Conservation (phyloP, 2,113 vertebrate species). For the Pachypanchax playfairii region DNA sequence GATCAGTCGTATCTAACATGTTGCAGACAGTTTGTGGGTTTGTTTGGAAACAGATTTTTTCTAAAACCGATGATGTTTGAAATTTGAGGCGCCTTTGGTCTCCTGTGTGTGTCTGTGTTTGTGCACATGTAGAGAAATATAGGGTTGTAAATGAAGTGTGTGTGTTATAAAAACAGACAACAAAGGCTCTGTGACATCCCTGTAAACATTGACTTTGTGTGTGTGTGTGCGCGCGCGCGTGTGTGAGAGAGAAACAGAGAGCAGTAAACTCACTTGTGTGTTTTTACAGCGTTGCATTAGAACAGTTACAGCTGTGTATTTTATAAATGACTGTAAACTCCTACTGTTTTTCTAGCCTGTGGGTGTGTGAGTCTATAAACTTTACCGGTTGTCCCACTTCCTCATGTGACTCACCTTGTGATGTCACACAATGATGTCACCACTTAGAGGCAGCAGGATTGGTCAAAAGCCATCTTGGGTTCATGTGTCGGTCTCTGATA, state of each 20-base stretch:
- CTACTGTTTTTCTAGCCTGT: not conserved
- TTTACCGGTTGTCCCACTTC: constrained; percentile 29
- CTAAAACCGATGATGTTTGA: constrained; percentile 60
- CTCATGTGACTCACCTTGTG: constrained; percentile 63
- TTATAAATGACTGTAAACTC: not conserved
- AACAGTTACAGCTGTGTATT: constrained; percentile 4
- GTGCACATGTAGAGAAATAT: not conserved
- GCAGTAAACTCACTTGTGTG: too few species aligned
- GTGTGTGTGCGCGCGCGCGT: not conserved
- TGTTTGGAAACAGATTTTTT: constrained; percentile 52
- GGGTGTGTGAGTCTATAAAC: constrained; percentile 16
- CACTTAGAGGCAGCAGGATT: not conserved
- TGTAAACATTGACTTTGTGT: constrained; percentile 26
- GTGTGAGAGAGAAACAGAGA: too few species aligned
- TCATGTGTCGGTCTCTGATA: constrained; percentile 1
- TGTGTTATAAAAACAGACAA: not conserved
- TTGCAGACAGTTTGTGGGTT: constrained; percentile 44
- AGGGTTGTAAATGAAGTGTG: not conserved
- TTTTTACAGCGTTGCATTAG: not conserved
- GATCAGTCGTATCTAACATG: not conserved
- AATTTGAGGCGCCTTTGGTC: constrained; percentile 38
- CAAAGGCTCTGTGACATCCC: not conserved
- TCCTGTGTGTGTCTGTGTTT: not conserved
- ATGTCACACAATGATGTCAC: constrained; percentile 55
- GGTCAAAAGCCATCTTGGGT: constrained; percentile 26